A percentile compares a stretch with the other conserved stretches of the same genome.
These are phyloP conservation scores for Megaceryle alcyon DNA, from an alignment of 2,797 vertebrate species.

Conservation along the genomic window DNA sequence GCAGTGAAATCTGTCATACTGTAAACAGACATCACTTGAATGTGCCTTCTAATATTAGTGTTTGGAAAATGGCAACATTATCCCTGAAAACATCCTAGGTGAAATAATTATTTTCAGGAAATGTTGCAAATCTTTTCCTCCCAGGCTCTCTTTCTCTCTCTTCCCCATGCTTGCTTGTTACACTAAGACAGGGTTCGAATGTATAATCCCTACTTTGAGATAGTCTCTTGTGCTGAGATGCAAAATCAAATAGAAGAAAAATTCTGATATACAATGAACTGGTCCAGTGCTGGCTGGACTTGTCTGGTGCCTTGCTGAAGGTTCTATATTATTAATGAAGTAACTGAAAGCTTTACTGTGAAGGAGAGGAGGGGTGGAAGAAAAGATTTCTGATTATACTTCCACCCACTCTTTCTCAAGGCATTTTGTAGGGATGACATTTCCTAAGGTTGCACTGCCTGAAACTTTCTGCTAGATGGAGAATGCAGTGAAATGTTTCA, in stretches of 20 bases:
- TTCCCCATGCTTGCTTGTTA: neutral
- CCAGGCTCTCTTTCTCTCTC: neutral
- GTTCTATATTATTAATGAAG: conserved; percentile 7
- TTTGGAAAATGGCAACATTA: neutral
- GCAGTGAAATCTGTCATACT: neutral
- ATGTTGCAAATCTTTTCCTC: neutral
- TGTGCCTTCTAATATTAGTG: neutral
- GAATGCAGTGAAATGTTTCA: fast-evolving
- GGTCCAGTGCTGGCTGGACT: neutral
- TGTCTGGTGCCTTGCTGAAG: neutral
- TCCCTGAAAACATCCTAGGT: neutral
- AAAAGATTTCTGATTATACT: neutral
- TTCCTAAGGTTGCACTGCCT: neutral
- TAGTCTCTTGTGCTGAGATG: neutral
- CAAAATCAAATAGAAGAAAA: neutral
- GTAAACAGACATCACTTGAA: neutral
- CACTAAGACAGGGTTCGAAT: neutral
- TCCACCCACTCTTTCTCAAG: neutral
- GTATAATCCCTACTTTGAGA: neutral
- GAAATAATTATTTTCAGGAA: neutral
- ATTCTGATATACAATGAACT: neutral
- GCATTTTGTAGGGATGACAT: neutral
- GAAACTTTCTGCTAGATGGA: neutral
- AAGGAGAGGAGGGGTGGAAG: neutral
- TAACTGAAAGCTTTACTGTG: neutral